Evolutionary conservation across 2,113 vertebrate genomes (phyloP).

Genomic region (Hydropotes inermis): DNA sequence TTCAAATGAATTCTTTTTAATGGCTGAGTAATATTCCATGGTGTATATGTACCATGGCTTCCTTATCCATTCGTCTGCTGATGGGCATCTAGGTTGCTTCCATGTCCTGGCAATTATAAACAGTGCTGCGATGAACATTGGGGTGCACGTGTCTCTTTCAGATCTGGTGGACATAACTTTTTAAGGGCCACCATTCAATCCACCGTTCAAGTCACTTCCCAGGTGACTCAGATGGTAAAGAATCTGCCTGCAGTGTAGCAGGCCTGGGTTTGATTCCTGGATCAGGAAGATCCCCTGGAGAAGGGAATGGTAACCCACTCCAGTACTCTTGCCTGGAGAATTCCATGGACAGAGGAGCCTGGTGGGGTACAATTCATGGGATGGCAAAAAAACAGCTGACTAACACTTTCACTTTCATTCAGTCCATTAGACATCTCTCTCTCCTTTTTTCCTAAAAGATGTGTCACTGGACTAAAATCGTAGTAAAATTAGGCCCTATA

Average conservation of each 20-base stretch:
- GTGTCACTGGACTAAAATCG: neutral
- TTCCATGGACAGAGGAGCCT: neutral
- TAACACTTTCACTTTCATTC: neutral
- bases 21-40: too few relatives aligned
- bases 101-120: too few relatives aligned
- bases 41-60: too few relatives aligned
- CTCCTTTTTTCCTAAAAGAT: neutral
- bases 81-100: too few relatives aligned
- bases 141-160: too few relatives aligned
- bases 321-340: neutral
- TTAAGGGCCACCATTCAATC: neutral
- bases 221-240: neutral
- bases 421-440: neutral
- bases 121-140: too few relatives aligned
- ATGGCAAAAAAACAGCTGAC: too few relatives aligned
- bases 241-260: neutral
- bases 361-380: too few relatives aligned
- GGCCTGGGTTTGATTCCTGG: neutral
- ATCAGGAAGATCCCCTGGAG: neutral
- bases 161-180: neutral
- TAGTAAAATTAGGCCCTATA: neutral
- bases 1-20: too few relatives aligned
- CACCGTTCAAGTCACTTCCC: neutral
- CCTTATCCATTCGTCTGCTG: too few relatives aligned
- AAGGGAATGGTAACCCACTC: neutral